These are phyloP conservation scores for Anhinga anhinga DNA, from an alignment of 2,113 vertebrate genomes.

Conservation along the genomic window DNA sequence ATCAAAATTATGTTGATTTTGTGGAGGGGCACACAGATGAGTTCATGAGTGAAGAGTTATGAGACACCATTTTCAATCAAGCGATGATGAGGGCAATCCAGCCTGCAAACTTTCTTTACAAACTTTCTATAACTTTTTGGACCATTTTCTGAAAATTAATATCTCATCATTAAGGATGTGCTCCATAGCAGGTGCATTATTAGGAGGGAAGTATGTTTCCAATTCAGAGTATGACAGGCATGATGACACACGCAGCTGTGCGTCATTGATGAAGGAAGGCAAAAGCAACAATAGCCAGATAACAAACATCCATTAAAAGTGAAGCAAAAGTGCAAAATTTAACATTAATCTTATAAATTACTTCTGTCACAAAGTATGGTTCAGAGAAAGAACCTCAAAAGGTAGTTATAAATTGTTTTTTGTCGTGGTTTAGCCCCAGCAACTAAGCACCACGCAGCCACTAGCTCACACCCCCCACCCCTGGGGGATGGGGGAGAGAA, in stretches of 20 bases:
- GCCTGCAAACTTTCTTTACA: not conserved
- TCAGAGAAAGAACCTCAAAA: not conserved
- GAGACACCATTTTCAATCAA: not conserved
- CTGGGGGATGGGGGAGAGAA: too few species aligned
- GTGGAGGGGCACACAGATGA: not conserved
- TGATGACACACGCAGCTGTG: not conserved
- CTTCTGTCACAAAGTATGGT: not conserved
- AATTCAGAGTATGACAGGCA: not conserved
- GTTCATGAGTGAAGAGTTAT: not conserved
- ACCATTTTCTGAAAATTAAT: not conserved
- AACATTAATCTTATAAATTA: not conserved
- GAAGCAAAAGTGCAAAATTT: not conserved
- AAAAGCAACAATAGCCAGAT: not conserved
- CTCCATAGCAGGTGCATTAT: not conserved
- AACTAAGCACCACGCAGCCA: too few species aligned
- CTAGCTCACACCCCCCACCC: too few species aligned
- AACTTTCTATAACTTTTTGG: not conserved
- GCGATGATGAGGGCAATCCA: not conserved
- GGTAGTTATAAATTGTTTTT: not conserved
- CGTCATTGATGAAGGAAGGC: not conserved
- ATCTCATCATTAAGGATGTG: not conserved
- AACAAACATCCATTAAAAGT: not conserved
- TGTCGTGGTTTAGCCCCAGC: too few species aligned
- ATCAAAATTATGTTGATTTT: not conserved
- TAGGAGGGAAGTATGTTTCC: not conserved